Evolutionary conservation across 2,797 vertebrate genomes (phyloP), one percentile per base, ranked within the genome.

Genomic region (Apodemus agrarius): DNA sequence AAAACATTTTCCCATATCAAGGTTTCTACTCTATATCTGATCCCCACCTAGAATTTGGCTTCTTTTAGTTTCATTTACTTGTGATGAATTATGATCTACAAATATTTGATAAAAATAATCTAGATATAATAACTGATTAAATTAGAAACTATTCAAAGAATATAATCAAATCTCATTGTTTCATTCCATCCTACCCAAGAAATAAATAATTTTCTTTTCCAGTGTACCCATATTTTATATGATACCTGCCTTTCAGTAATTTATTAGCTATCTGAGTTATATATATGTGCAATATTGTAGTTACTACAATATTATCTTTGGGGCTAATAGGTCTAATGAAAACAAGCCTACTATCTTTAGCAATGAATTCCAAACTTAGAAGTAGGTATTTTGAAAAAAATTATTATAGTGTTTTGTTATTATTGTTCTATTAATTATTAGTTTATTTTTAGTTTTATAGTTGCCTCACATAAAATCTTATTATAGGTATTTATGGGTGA

Each of bases 81-180:
- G 46, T 54, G n/a, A 43, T 65, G 75, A 91, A 65, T 67, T 40
- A 13, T 34, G 26, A 10, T 94, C 26, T 34, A 49, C 31, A 91
- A 80, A 63, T 72, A 61, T 74, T 86, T 79, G n/a, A 37, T 91
- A 26, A 37, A 91, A 83, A 82, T 59, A 69, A 69, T 84, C 40
- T 37, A 85, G 49, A 72, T 67, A 75, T 94, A 78, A 90, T 88
- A 67, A 31, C 59, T 90, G 37, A 49, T 89, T 88, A 19, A 54
- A 57, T 12, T 40, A 57, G 4, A 54, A 72, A 37, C 8, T 54
- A 24, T 31, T 57, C 46, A 57, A 54, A 75, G 24, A 40, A 61
- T 11, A 24, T 46, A 10, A 61, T 46, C 26, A 61, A 74, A 74
- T 57, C 24, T 74, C 22, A 88, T 29, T 88, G 22, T 12, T 49